Conservation (phyloP, 1,140 invertebrate species). For the Aphis gossypii region DNA sequence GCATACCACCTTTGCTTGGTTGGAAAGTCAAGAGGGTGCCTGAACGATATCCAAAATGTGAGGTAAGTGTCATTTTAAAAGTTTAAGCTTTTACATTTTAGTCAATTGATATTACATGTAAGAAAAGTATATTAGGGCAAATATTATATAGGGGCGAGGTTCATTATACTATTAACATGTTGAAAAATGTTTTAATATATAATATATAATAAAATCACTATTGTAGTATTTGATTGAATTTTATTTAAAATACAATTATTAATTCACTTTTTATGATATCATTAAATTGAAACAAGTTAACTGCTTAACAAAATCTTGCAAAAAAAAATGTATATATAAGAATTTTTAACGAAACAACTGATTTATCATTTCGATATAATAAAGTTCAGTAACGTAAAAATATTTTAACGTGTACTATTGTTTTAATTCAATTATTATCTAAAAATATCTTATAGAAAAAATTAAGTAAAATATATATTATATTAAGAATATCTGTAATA, state of each 20-base stretch:
- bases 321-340: neutral
- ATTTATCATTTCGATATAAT: neutral
- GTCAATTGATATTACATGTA: too few relatives aligned
- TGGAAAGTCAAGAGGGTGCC: conserved; percentile 86
- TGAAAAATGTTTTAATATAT: neutral
- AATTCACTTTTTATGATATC: neutral
- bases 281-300: neutral
- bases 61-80: conserved; percentile 71
- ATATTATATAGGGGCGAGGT: neutral
- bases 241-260: neutral
- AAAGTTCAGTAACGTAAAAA: neutral
- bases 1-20: conserved; percentile 93
- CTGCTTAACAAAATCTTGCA: neutral
- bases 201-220: neutral
- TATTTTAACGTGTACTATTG: neutral
- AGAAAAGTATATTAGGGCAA: neutral
- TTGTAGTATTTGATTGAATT: neutral
- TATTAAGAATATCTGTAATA: neutral
- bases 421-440: neutral
- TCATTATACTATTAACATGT: neutral
- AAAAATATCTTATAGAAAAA: neutral
- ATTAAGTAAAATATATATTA: neutral
- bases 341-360: neutral
- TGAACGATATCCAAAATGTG: conserved; percentile 81
- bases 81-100: neutral